A percentile compares a stretch with the other conserved stretches of the same genome.
Conservation (phyloP, 2,888 invertebrate species). For the Andrena bicolor region DNA sequence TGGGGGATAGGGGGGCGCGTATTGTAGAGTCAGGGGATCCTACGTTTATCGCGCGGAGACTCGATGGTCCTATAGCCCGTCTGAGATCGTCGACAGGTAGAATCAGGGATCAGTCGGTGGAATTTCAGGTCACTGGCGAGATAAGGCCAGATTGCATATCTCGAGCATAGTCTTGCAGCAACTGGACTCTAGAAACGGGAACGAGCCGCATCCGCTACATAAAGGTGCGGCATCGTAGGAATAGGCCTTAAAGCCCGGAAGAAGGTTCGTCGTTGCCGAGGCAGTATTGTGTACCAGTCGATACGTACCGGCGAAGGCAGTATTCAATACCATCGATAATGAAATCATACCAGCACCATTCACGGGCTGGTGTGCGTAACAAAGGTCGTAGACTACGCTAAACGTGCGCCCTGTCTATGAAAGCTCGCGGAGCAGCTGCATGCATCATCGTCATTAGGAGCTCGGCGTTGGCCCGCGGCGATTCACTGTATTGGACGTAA, state of each 20-base stretch:
- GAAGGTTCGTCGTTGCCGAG: constrained; percentile 68
- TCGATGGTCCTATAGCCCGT: constrained; percentile 57
- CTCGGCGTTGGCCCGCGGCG: constrained; percentile 30
- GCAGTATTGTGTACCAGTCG: constrained; percentile 5
- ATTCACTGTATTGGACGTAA: constrained; percentile 48
- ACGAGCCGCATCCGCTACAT: constrained; percentile 79
- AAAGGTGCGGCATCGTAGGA: constrained; percentile 71
- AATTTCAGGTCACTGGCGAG: constrained; percentile 59
- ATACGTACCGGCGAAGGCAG: constrained; percentile 39
- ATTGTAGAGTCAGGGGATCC: constrained; percentile 37
- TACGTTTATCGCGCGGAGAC: constrained; percentile 47
- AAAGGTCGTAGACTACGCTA: constrained; percentile 32
- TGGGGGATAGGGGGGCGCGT: constrained; percentile 3
- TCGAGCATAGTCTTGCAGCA: constrained; percentile 66
- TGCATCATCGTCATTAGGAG: constrained; percentile 63
- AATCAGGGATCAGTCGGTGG: constrained; percentile 60
- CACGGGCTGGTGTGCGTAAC: constrained; percentile 35
- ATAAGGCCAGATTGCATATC: constrained; percentile 72
- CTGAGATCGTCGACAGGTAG: constrained; percentile 51
- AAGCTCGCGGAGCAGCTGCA: constrained; percentile 33
- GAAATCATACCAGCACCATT: constrained; percentile 67
- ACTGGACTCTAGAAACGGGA: constrained; percentile 80
- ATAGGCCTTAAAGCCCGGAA: constrained; percentile 73
- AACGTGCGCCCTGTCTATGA: constrained; percentile 16
- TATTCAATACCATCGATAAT: constrained; percentile 72